Conservation (phyloP, 2,888 invertebrate genomes). For the Thumatha senex region DNA sequence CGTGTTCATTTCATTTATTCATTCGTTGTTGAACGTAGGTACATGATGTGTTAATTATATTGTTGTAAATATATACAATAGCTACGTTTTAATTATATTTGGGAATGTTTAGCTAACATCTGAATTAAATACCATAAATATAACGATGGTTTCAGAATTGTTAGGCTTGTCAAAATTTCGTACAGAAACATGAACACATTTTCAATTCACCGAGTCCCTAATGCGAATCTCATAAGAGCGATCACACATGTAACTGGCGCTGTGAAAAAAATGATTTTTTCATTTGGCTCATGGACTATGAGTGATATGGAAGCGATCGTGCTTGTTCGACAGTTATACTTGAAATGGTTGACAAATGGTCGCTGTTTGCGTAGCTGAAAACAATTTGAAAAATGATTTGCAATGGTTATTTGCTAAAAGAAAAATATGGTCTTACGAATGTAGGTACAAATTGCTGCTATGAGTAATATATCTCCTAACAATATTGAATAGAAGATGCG, state of each 20-base stretch:
- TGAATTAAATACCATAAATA: no score
- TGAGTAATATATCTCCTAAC: no score
- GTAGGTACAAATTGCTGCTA: no score
- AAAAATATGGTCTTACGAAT: not conserved
- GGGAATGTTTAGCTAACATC: no score
- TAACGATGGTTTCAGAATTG: not conserved
- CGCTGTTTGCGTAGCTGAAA: not conserved
- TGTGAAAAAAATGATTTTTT: conserved; percentile 33
- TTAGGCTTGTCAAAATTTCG: conserved; percentile 24
- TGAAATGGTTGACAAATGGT: conserved; percentile 7
- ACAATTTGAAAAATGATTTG: not conserved
- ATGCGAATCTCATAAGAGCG: conserved; percentile 33
- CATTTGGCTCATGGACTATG: conserved; percentile 21
- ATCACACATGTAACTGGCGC: conserved; percentile 35
- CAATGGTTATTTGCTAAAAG: not conserved
- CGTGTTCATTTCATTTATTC: no score
- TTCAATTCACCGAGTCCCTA: conserved; percentile 25
- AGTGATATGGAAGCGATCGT: conserved; percentile 19
- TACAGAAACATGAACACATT: conserved; percentile 23
- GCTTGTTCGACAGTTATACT: conserved; percentile 18
- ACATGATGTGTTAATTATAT: no score
- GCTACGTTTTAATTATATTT: no score
- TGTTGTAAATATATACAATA: no score
- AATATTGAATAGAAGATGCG: no score
- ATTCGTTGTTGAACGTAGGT: no score